Base-by-base conservation (phyloP, 2,888 invertebrate genomes). In the Sussaba pulchella region DNA sequence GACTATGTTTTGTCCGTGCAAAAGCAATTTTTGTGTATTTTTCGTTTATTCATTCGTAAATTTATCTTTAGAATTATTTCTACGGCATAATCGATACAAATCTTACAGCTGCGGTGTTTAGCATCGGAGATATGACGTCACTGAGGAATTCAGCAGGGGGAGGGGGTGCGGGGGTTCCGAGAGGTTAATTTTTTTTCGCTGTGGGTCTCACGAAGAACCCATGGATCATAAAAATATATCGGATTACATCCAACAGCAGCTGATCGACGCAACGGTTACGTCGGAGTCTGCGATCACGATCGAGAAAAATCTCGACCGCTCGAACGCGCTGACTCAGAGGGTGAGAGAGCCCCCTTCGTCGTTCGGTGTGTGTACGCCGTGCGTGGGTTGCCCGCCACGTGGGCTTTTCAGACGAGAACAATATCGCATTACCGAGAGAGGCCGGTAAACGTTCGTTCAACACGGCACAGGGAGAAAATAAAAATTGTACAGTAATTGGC, bases 241-340 rank as follows among this genome's bases (percentile, higher is more conserved):
- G 54, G 69, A 64, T 78, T 78, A 78, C 78, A n/a, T n/a, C 59
- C 36, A 63, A 45, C 78, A 69, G 67, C 78, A 67, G 78, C 73
- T 69, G 73, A 78, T 78, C 45, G 57, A 52, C 41, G 21, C 47
- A 43, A 47, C 36, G 6, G 73, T 39, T n/a, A 64, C 24, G 36
- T 72, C 14, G 39, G 61, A 19, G 41, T 52, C 12, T 41, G 12
- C 24, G 57, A 77, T 73, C 41, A 17, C 31, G 52, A 69, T 78
- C 61, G 73, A 6, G 6, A 78, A 73, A 78, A 69, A 73, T 57
- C 45, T 69, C 73, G 63, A 78, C 63, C 54, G 67, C 36, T 63
- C 36, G 69, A 69, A 69, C 67, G 57, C 50, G 43, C 31, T 39
- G 57, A 66, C 43, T 52, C 36, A 26, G 39, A 43, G 50, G 41